Conservation (phyloP, 2,888 invertebrate genomes). For the Taenaris catops region DNA sequence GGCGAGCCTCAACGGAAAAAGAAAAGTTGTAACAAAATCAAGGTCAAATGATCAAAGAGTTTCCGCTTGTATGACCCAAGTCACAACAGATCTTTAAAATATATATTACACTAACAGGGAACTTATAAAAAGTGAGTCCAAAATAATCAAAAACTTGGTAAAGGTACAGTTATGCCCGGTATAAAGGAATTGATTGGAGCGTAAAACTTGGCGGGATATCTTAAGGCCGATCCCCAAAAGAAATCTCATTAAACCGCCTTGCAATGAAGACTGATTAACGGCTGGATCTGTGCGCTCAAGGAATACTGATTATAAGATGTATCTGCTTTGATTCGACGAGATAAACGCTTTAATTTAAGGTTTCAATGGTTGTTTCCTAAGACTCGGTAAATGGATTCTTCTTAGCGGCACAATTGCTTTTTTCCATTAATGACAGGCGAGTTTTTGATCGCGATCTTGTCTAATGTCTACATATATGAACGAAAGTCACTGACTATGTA, state of each 20-base stretch:
- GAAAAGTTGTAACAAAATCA: no score
- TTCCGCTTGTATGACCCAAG: no score
- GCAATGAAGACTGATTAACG: constrained; percentile 58
- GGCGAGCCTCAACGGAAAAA: no score
- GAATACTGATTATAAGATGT: constrained; percentile 42
- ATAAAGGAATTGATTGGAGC: constrained; percentile 26
- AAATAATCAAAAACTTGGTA: no score
- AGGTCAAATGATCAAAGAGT: no score
- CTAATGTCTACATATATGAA: no score
- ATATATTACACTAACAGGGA: no score
- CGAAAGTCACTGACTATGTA: no score
- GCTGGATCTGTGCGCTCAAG: constrained; percentile 29
- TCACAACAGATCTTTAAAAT: no score
- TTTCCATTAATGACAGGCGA: no score
- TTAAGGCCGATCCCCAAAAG: constrained; percentile 45
- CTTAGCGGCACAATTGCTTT: neutral
- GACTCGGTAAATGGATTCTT: constrained; percentile 7
- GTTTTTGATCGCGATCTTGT: no score
- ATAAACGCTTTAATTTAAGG: constrained; percentile 27
- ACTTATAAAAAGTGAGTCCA: no score
- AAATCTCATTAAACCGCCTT: constrained; percentile 65
- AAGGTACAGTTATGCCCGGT: constrained; percentile 10
- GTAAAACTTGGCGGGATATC: constrained; percentile 24
- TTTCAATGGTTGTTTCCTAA: constrained; percentile 15
- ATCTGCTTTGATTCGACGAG: constrained; percentile 32